A percentile compares a stretch with the other conserved stretches of the same genome.
These are phyloP conservation scores for Tokudaia tokunoshimensis DNA, from an alignment of 2,797 vertebrate genomes.

Conservation along the genomic window DNA sequence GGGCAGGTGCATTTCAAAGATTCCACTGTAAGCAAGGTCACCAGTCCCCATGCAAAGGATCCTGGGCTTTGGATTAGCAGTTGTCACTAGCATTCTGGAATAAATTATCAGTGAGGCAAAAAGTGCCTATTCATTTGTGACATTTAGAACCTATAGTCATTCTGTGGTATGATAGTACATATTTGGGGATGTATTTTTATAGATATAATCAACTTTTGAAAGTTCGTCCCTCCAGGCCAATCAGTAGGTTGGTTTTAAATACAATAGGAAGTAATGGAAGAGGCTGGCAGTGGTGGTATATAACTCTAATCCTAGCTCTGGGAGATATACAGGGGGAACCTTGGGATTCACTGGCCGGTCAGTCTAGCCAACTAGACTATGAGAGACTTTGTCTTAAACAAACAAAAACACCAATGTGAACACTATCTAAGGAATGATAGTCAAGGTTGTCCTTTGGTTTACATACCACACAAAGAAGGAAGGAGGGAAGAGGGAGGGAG, in stretches of 20 bases:
- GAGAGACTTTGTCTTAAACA: background rate
- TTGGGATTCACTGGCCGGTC: background rate
- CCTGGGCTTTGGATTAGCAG: accelerated
- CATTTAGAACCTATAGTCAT: too few species aligned
- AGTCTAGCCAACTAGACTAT: background rate
- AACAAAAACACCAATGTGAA: background rate
- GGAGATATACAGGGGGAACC: background rate
- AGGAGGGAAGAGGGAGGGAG: background rate
- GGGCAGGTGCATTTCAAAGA: background rate
- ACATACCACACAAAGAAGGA: background rate
- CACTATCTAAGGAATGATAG: background rate
- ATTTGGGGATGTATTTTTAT: background rate
- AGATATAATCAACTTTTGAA: background rate
- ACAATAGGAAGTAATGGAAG: background rate
- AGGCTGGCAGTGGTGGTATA: background rate
- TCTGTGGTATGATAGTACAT: background rate
- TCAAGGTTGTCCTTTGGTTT: background rate
- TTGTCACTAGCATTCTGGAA: accelerated
- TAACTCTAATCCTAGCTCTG: background rate
- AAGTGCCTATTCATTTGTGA: background rate
- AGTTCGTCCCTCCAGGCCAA: background rate
- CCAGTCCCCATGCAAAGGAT: accelerated
- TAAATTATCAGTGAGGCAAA: accelerated
- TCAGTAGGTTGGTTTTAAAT: background rate
- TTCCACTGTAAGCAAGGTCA: background rate